These are phyloP conservation scores for Thymelicus sylvestris DNA, from an alignment of 2,888 invertebrate genomes.

Conservation along the genomic window DNA sequence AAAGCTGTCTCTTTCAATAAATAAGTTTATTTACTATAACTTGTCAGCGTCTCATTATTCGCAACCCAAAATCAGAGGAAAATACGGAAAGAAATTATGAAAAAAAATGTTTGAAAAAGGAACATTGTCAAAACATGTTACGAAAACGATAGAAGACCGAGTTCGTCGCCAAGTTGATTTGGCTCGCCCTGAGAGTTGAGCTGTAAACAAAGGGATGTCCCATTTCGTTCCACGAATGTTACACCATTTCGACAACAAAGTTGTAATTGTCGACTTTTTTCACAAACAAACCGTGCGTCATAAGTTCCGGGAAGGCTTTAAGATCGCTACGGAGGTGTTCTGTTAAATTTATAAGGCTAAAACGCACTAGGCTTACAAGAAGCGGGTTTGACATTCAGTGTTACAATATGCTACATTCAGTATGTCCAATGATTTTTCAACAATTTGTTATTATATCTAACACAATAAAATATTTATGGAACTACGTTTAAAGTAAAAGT, in stretches of 20 bases:
- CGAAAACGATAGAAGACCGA: slow-evolving; percentile 52
- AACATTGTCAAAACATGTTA: slow-evolving; percentile 67
- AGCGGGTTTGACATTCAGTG: background rate
- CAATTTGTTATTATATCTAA: too few species aligned
- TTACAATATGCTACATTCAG: background rate
- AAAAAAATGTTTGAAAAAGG: slow-evolving; percentile 39
- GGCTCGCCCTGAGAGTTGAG: slow-evolving; percentile 59
- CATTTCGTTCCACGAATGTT: slow-evolving; percentile 56
- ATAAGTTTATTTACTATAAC: slow-evolving; percentile 43
- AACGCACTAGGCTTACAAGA: background rate
- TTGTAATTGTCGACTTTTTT: slow-evolving; percentile 65
- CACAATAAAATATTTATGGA: too few species aligned
- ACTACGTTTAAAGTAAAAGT: too few species aligned
- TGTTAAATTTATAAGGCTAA: slow-evolving; percentile 41
- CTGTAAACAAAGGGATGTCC: slow-evolving; percentile 72
- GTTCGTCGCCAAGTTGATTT: slow-evolving; percentile 63
- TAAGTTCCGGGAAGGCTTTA: slow-evolving; percentile 71
- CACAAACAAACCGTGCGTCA: slow-evolving; percentile 57
- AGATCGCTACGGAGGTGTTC: slow-evolving; percentile 62
- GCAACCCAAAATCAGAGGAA: slow-evolving; percentile 14
- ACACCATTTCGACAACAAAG: slow-evolving; percentile 60
- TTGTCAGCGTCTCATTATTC: slow-evolving; percentile 43
- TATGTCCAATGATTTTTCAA: background rate
- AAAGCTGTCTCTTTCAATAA: slow-evolving; percentile 7
- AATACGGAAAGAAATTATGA: slow-evolving; percentile 12